Base-by-base conservation (phyloP, 2,113 vertebrate genomes). In the Orcinus orca region DNA sequence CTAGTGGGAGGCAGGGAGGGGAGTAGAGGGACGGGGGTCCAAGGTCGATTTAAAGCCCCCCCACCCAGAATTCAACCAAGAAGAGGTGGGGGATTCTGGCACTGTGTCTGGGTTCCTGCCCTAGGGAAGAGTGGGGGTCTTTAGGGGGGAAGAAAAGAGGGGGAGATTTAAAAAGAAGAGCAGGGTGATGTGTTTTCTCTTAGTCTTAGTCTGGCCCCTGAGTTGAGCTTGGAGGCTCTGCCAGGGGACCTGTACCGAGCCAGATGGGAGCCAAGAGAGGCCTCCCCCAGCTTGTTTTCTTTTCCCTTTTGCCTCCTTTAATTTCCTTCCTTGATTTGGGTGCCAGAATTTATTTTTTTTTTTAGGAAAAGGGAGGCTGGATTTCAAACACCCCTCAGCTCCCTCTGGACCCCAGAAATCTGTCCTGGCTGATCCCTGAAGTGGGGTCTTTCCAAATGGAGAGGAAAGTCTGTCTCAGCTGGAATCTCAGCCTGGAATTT, bases 321-420 rank as follows among this genome's bases (percentile, higher is more conserved):
- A 53, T 47, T 80, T 80, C 36, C 33, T 70, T 82, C 67, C 36
- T 92, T 93, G 80, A 77, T 65, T 62, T 81, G 55, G 84, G 90
- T 44, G n/a, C 41, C 70, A 74, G 71, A 55, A 33, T 67, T 11
- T 76, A 77, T 58, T 65, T 17, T 33, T 44, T 25, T 44, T 86
- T 85, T 94, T 44, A 58, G 36, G 55, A 31, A 82, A 76, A 76
- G 36, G 20, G 23, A 88, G 23, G 3, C 55, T 90, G 18, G 25
- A 80, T 97, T 83, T 79, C 77, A 91, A 70, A 93, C 20, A 50
- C n/a, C 31, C 2, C 7, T 80, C 21, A 38, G 1, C 9, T 93
- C 38, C 41, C 62, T 95, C 33, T 0, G 2, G 58, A 74, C 14
- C 41, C 81, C 79, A 65, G 23, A 33, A 50, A 38, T 58, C n/a